Evolutionary conservation across 92 coral and sea anemone genomes (phyloP).

Genomic region (Porites evermanni): DNA sequence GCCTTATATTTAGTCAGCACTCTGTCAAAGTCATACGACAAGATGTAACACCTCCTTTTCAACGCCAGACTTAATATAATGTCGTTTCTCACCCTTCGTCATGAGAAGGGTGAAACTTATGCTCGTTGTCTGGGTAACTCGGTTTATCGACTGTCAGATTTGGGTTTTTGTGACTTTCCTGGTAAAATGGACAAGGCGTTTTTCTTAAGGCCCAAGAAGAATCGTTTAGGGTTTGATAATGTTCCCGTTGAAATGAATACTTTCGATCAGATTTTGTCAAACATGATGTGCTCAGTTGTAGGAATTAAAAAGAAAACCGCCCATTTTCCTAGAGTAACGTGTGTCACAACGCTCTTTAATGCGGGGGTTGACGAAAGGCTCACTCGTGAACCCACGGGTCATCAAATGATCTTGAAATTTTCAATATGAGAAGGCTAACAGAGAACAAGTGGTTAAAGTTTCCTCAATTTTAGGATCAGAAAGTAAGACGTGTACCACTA

Average conservation of each 20-base stretch:
- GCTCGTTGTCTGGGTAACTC: too few species aligned
- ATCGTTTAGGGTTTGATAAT: constrained; percentile 6
- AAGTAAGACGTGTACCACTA: constrained; percentile 30
- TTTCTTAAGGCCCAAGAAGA: constrained; percentile 9
- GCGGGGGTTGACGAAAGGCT: not conserved
- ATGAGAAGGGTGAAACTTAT: too few species aligned
- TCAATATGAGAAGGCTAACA: constrained; percentile 22
- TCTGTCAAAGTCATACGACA: too few species aligned
- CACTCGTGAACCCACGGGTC: constrained; percentile 29
- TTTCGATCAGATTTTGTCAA: constrained; percentile 1
- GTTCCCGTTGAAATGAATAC: constrained; percentile 5
- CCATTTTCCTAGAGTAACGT: constrained; percentile 4
- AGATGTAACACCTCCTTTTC: too few species aligned
- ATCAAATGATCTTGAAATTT: not conserved
- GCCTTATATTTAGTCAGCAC: too few species aligned
- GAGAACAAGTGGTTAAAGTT: constrained; percentile 20
- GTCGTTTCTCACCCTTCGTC: too few species aligned
- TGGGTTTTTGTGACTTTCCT: constrained; percentile 5
- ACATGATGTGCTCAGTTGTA: not conserved
- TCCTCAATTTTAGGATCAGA: constrained; percentile 28
- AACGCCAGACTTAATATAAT: too few species aligned
- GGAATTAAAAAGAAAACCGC: constrained; percentile 5
- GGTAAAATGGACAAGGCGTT: constrained; percentile 10
- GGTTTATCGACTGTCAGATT: too few species aligned
- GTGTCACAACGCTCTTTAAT: constrained; percentile 13